Conservation (phyloP, 2,888 invertebrate species). For the Suillia variegata region DNA sequence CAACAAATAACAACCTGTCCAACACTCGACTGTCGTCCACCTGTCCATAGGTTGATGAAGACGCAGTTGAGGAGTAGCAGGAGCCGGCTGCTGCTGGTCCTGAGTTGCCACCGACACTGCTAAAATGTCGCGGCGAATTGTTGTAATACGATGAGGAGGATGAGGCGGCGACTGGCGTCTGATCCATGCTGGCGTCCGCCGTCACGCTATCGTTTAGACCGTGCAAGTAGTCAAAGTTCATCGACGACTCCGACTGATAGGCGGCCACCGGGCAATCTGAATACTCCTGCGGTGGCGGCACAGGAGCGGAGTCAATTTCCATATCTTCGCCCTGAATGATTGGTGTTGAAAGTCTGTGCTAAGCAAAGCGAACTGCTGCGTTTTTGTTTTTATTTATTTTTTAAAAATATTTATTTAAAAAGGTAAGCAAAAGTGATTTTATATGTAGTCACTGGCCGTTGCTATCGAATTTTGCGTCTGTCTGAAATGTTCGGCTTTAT, state of each 20-base stretch:
- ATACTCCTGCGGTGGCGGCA: conserved; percentile 53
- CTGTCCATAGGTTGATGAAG: conserved; percentile 37
- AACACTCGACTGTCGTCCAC: conserved; percentile 57
- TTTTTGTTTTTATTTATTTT: no score
- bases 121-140: conserved; percentile 30
- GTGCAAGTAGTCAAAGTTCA: conserved; percentile 59
- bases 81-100: not conserved
- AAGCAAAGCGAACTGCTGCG: no score
- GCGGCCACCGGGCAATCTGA: conserved; percentile 38
- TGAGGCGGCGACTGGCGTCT: conserved; percentile 24
- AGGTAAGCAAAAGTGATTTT: no score
- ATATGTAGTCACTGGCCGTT: no score
- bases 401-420: no score
- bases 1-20: conserved; percentile 61
- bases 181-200: conserved; percentile 14
- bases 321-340: conserved; percentile 55
- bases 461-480: no score
- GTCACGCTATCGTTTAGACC: conserved; percentile 37
- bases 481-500: no score
- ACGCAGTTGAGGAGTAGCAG: conserved; percentile 23
- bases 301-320: conserved; percentile 58
- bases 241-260: conserved; percentile 53
- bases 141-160: conserved; percentile 30
- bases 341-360: no score
- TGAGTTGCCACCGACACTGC: conserved; percentile 22